Conservation (phyloP, 2,888 invertebrate genomes). For the Acrocera orbiculus region DNA sequence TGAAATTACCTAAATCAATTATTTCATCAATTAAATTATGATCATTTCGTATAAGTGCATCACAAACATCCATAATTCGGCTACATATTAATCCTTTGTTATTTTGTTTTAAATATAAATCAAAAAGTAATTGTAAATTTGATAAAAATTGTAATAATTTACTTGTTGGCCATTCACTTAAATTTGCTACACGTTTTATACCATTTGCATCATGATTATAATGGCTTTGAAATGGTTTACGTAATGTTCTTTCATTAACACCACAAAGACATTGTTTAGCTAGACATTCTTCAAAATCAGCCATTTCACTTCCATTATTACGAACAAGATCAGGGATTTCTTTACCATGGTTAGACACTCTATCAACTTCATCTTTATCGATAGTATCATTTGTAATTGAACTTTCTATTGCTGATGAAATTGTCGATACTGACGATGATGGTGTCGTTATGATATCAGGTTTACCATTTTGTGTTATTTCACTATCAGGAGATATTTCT, state of each 20-base stretch:
- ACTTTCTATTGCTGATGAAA: conserved; percentile 9
- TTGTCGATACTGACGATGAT: conserved; percentile 7
- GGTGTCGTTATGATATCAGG: conserved; percentile 10
- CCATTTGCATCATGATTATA: conserved; percentile 33
- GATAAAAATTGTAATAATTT: conserved; percentile 62
- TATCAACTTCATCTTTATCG: conserved; percentile 11
- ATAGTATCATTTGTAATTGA: conserved; percentile 4
- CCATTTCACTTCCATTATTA: conserved; percentile 22
- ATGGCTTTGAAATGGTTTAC: conserved; percentile 52
- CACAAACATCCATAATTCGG: conserved; percentile 60
- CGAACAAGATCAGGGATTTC: conserved; percentile 11
- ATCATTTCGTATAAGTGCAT: conserved; percentile 60
- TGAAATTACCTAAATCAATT: conserved; percentile 57
- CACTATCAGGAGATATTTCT: not conserved
- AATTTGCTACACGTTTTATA: conserved; percentile 34
- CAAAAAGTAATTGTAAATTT: conserved; percentile 65
- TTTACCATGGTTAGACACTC: not conserved
- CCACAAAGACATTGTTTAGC: conserved; percentile 64
- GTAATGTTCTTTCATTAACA: conserved; percentile 48
- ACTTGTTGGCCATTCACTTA: conserved; percentile 46
- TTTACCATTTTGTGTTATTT: not conserved
- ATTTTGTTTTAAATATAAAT: conserved; percentile 70
- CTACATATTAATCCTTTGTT: conserved; percentile 66
- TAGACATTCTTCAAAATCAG: conserved; percentile 33
- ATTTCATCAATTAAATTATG: conserved; percentile 72